Conservation (phyloP, 2,113 vertebrate species). For the Oryzias curvinotus region DNA sequence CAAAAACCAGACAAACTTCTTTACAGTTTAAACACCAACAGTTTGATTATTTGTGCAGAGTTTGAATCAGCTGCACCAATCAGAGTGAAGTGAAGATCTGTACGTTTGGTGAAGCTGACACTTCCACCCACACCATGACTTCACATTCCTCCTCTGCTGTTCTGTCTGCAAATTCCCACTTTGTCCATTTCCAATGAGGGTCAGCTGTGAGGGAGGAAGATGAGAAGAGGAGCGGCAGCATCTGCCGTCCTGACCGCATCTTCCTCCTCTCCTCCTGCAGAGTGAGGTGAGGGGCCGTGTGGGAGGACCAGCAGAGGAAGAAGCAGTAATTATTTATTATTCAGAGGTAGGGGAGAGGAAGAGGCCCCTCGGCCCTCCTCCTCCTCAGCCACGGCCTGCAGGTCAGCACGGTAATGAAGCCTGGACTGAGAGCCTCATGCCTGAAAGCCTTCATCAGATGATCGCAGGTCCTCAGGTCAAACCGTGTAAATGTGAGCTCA, state of each 20-base stretch:
- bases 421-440: conserved; percentile 8
- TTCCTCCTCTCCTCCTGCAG: no score
- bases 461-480: conserved; percentile 59
- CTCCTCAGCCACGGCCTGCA: conserved; percentile 13
- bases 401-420: conserved; percentile 25
- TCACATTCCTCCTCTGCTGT: conserved; percentile 22
- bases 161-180: conserved; percentile 23
- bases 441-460: conserved; percentile 16
- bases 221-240: conserved; percentile 9
- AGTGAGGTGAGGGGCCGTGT: conserved; percentile 26
- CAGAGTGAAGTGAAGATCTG: not conserved
- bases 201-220: conserved; percentile 48
- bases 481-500: conserved; percentile 61
- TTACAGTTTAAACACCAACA: no score
- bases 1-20: no score
- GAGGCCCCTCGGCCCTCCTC: not conserved
- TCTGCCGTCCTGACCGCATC: conserved; percentile 24
- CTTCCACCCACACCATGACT: conserved; percentile 33
- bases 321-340: conserved; percentile 49
- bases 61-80: conserved; percentile 2
- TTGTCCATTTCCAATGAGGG: conserved; percentile 42
- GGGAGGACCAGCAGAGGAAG: conserved; percentile 36
- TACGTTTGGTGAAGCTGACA: conserved; percentile 13
- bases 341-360: conserved; percentile 29
- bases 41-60: no score